These are phyloP conservation scores for Listronotus bonariensis DNA, from an alignment of 1,140 invertebrate genomes.

Conservation along the genomic window DNA sequence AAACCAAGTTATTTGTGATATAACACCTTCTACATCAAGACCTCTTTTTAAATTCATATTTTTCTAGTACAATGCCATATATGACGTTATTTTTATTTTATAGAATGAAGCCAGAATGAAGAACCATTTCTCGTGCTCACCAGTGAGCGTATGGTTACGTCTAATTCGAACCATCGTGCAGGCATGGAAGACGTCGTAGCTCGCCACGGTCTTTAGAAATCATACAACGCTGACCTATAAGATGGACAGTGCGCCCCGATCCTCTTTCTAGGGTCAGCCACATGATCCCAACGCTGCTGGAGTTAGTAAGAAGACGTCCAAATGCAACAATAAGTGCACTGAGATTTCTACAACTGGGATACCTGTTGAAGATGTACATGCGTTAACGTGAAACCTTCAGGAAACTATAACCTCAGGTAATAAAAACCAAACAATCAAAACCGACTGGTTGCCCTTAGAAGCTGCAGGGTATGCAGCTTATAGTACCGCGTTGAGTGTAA, in stretches of 20 bases:
- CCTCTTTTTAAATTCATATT: too few species aligned
- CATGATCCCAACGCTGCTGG: slow-evolving; percentile 61
- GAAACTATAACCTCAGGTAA: slow-evolving; percentile 60
- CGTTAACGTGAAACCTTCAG: slow-evolving; percentile 62
- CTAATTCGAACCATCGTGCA: slow-evolving; percentile 88
- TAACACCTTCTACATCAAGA: too few species aligned
- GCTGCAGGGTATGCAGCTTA: slow-evolving; percentile 80
- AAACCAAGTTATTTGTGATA: too few species aligned
- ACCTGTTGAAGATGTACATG: slow-evolving; percentile 63
- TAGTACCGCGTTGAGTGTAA: slow-evolving; percentile 82
- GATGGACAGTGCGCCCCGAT: slow-evolving; percentile 80
- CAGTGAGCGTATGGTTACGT: slow-evolving; percentile 91
- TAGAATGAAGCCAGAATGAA: slow-evolving; percentile 86
- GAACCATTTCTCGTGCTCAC: slow-evolving; percentile 92
- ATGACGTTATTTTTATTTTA: slow-evolving; percentile 52
- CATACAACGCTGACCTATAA: slow-evolving; percentile 80
- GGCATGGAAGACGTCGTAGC: slow-evolving; percentile 86
- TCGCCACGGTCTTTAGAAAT: slow-evolving; percentile 80
- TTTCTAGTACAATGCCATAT: too few species aligned
- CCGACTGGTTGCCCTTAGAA: slow-evolving; percentile 72
- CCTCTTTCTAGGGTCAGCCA: slow-evolving; percentile 68
- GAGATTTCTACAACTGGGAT: slow-evolving; percentile 63
- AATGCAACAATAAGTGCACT: slow-evolving; percentile 59
- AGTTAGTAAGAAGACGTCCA: slow-evolving; percentile 61
- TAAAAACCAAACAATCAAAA: slow-evolving; percentile 64